phyloP scores from a whole-genome alignment of 2,888 invertebrate genomes.

The Cryptophagus acutangulus region DNA sequence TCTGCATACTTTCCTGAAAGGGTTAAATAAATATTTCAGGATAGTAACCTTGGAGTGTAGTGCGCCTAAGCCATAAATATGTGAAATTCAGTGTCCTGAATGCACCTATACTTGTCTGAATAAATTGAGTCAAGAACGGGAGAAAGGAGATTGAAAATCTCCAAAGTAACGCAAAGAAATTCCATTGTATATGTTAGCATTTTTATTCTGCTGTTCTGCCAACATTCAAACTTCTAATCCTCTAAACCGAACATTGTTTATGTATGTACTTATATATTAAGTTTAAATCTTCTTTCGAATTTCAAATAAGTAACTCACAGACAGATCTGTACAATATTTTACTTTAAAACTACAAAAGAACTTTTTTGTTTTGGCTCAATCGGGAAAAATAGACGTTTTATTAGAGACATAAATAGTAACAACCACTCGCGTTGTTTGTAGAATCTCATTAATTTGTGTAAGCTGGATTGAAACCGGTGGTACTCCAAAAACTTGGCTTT shows the following conservation, averaged over 20 bases:
- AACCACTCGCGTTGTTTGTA: too few species aligned
- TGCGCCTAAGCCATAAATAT: constrained; percentile 1
- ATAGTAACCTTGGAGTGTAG: too few species aligned
- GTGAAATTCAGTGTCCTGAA: neutral
- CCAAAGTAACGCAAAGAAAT: constrained; percentile 9
- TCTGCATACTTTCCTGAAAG: too few species aligned
- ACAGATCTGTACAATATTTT: too few species aligned
- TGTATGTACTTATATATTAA: constrained; percentile 34
- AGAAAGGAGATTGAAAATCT: constrained; percentile 13
- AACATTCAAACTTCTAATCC: constrained; percentile 35
- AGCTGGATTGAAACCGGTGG: too few species aligned
- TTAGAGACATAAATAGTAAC: too few species aligned
- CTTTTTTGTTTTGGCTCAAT: too few species aligned
- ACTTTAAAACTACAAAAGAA: too few species aligned
- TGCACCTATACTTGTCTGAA: constrained; percentile 5
- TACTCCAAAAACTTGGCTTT: too few species aligned
- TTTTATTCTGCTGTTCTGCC: constrained; percentile 25
- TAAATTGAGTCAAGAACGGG: constrained; percentile 12
- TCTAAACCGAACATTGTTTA: constrained; percentile 34
- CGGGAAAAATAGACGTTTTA: neutral
- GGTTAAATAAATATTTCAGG: too few species aligned
- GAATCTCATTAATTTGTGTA: too few species aligned
- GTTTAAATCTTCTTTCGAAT: constrained; percentile 34
- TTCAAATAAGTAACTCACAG: too few species aligned
- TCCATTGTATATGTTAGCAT: constrained; percentile 28